Evolutionary conservation across 2,888 invertebrate species (phyloP), one percentile per base, ranked within the genome.

Genomic region (Napeogenes inachia): DNA sequence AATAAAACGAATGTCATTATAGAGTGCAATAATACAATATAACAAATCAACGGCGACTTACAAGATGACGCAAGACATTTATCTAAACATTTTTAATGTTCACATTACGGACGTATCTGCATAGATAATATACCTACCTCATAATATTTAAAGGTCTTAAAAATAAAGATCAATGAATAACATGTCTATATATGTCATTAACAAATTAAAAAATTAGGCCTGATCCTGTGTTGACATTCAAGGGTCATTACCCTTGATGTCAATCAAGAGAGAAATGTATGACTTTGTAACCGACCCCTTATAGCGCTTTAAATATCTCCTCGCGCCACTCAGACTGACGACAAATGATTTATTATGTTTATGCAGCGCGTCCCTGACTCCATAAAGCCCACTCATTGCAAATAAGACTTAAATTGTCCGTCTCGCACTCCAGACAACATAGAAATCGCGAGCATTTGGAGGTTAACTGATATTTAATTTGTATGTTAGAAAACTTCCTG

Each of bases 261-360:
- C 61, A 73, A 73, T 72, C 69, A 72, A 67, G 61, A 67, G 69
- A 62, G 64, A 67, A 64, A 66, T 67, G 66, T 67, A 64, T 70
- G 65, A 68, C 64, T 66, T 66, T 68, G 65, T 67, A 68, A 66
- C 65, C 67, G 69, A 70, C 66, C 66, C 75, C 73, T 78, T 79
- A 81, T 78, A 78, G 66, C 69, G 71, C 73, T 71, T 73, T 75
- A 78, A 76, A 78, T 76, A 79, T 73, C 70, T 73, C 72, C 71
- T 70, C 75, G 74, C 70, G 68, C 74, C 75, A 71, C 64, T 67
- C 71, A 71, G 73, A 75, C 76, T 72, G 75, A 73, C 72, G 73
- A 67, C 73, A 73, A 75, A 76, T 81, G 82, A 86, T 83, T 85
- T 83, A 85, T 81, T 74, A 76, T 81, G 78, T 80, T 80, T 80